Conservation (phyloP, 2,797 vertebrate species). For the Aratinga solstitialis region DNA sequence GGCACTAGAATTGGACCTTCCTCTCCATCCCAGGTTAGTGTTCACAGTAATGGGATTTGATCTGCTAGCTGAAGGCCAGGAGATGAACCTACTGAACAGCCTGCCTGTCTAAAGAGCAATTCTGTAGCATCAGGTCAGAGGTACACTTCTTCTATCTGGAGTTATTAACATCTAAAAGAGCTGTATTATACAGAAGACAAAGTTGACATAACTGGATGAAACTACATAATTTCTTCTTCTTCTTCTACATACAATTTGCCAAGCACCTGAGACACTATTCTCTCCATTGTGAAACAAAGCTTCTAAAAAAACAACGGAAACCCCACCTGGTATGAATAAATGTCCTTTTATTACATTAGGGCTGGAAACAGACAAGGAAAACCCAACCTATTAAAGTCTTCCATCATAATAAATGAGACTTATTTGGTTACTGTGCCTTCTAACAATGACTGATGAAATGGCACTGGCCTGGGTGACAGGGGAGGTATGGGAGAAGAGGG, state of each 20-base stretch:
- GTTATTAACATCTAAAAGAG: slow-evolving; percentile 53
- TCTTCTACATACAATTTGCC: slow-evolving; percentile 59
- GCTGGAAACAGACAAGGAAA: slow-evolving; percentile 64
- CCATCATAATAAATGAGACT: slow-evolving; percentile 60
- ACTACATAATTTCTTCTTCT: slow-evolving; percentile 57
- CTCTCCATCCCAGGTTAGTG: slow-evolving; percentile 19
- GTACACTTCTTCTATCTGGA: slow-evolving; percentile 49
- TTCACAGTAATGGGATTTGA: slow-evolving; percentile 38
- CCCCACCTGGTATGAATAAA: slow-evolving; percentile 58
- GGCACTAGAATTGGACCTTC: slow-evolving; percentile 44
- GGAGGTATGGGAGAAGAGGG: slow-evolving; percentile 27
- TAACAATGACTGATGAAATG: slow-evolving; percentile 60
- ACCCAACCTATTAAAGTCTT: slow-evolving; percentile 54
- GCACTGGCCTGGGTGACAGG: slow-evolving; percentile 56
- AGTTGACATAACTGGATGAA: slow-evolving; percentile 54
- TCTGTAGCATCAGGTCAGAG: slow-evolving; percentile 61
- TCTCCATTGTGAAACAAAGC: slow-evolving; percentile 56
- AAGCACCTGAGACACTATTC: slow-evolving; percentile 66
- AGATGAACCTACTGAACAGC: slow-evolving; percentile 19
- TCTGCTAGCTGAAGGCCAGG: slow-evolving; percentile 38
- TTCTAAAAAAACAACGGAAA: slow-evolving; percentile 59
- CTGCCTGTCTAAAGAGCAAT: slow-evolving; percentile 21
- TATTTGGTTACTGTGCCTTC: slow-evolving; percentile 64
- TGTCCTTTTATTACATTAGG: slow-evolving; percentile 56
- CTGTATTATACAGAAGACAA: slow-evolving; percentile 67